Evolutionary conservation across 2,113 vertebrate species (phyloP), one percentile per base, ranked within the genome.

Genomic region (Pandion haliaetus): DNA sequence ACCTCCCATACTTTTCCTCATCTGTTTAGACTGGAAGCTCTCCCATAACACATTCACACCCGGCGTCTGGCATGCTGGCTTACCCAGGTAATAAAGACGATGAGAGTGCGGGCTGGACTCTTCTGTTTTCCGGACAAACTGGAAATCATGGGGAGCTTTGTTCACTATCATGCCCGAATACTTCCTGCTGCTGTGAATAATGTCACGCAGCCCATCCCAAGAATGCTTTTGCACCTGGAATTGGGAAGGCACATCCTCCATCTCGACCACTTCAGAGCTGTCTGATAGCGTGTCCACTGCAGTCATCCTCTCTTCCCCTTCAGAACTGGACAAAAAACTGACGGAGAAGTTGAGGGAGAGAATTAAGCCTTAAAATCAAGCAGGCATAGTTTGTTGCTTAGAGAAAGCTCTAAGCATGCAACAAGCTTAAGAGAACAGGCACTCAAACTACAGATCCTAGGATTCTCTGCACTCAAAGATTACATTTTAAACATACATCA

Each of bases 111-210:
- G 99, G 63, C 99, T 98, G 14, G 98, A 97, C 82, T 99, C 99
- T 5, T 99, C 99, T 1, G 98, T 98, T 95, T 99, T 99, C 96
- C 98, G 98, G 90, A 99, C 98, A 36, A 99, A 99, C 96, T 99
- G 99, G 98, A 99, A 99, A 96, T 99, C 99, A 21, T 99, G 99
- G 1, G 99, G 99, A 4, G 99, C 99, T 98, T 99, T 99, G 98
- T 98, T 99, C 86, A 99, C 98, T 17, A 99, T 98, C 96, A 99
- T 98, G 59, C 99, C 99, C 0, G 99, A 99, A 95, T 99, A 99
- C 97, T 99, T 99, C 97, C 99, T 99, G 98, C 99, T 99, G 97
- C 98, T 98, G 76, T 99, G 99, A 95, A 99, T 99, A 92, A 99
- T 99, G 97, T 98, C 98, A 15, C 99, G 98, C 82, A 99, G 97